Conservation (phyloP, 2,113 vertebrate species). For the Pitta sordida region DNA sequence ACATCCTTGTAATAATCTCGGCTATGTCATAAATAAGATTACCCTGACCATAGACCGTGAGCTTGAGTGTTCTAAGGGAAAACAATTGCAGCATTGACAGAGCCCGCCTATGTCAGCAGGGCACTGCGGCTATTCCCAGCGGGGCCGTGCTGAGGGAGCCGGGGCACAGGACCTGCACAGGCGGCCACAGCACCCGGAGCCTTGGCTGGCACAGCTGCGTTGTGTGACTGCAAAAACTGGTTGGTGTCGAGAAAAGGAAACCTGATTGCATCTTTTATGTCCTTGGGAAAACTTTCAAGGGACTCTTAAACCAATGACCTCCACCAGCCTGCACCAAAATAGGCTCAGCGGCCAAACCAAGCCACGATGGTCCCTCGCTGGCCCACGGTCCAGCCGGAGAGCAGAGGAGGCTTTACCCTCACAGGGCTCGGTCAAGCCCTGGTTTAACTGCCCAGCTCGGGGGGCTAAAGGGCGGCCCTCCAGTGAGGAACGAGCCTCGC, state of each 20-base stretch:
- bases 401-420: rapidly evolving
- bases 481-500: rapidly evolving
- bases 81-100: not conserved
- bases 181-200: not conserved
- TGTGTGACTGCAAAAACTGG: rapidly evolving
- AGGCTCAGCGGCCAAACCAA: not conserved
- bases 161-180: rapidly evolving
- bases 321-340: not conserved
- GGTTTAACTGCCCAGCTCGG: rapidly evolving
- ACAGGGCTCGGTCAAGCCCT: not conserved
- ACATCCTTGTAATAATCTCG: not conserved
- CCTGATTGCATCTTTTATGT: rapidly evolving
- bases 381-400: not conserved
- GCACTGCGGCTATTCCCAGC: too few relatives aligned
- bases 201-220: rapidly evolving
- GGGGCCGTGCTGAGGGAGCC: too few relatives aligned
- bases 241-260: not conserved
- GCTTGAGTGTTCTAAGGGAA: not conserved
- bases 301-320: not conserved
- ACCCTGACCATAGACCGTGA: not conserved
- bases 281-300: not conserved
- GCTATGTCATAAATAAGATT: not conserved
- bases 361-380: rapidly evolving
- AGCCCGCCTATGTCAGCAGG: too few relatives aligned
- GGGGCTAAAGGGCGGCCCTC: rapidly evolving